Percentiles rank a stretch among this genome's conserved stretches.
Conservation (phyloP, 2,797 vertebrate genomes). For the Orestias chungarensis region DNA sequence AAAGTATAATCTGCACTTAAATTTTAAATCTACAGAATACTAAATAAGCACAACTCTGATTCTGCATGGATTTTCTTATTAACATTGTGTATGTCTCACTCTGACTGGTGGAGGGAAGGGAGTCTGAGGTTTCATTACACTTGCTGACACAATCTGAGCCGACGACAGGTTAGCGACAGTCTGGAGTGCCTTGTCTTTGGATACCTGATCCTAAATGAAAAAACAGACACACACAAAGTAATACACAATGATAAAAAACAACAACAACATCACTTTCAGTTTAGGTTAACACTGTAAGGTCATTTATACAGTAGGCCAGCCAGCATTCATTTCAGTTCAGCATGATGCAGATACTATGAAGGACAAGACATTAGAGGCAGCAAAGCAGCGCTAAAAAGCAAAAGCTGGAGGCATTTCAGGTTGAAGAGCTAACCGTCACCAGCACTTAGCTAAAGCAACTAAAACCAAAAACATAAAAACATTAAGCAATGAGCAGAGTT, state of each 20-base stretch:
- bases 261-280: conserved; percentile 9
- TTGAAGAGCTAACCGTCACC: conserved; percentile 66
- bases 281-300: conserved; percentile 16
- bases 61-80: background rate
- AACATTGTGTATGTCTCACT: conserved; percentile 75
- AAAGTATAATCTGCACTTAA: too few relatives aligned
- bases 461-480: conserved; percentile 33
- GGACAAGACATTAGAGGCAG: conserved; percentile 56
- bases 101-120: conserved; percentile 89
- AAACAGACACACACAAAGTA: conserved; percentile 22
- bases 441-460: conserved; percentile 63
- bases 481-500: conserved; percentile 50
- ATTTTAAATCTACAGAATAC: background rate
- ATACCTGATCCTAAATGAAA: conserved; percentile 89
- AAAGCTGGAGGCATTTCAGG: conserved; percentile 61
- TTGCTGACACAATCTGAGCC: conserved; percentile 94
- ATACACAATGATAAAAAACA: conserved; percentile 6
- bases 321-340: conserved; percentile 51
- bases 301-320: conserved; percentile 68
- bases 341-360: conserved; percentile 58
- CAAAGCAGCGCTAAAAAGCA: conserved; percentile 65
- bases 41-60: background rate
- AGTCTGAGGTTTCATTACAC: conserved; percentile 90
- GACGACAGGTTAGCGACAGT: conserved; percentile 96
- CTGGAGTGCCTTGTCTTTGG: conserved; percentile 96